phyloP scores from a whole-genome alignment of 64 coral and sea anemone genomes.

The Actinia tenebrosa region DNA sequence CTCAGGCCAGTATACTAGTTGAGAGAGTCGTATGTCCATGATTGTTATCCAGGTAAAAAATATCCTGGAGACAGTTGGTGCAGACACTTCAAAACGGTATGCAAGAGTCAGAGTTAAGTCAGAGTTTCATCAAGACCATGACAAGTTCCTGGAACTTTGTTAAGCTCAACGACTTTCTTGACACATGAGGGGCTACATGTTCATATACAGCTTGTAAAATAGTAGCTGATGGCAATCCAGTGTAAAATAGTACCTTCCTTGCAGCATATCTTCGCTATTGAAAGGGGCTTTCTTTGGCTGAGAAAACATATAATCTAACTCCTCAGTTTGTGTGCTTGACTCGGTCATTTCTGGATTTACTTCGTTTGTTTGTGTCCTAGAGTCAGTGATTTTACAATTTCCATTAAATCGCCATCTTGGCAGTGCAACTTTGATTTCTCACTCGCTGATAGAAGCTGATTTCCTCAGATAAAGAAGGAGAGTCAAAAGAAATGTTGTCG shows the following conservation, averaged over 20 bases:
- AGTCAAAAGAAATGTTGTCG: conserved; percentile 1
- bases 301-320: conserved; percentile 51
- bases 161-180: conserved; percentile 11
- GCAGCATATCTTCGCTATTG: conserved; percentile 33
- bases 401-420: not conserved
- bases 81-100: conserved; percentile 31
- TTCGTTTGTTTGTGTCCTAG: conserved; percentile 37
- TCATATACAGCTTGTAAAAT: conserved; percentile 23
- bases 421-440: not conserved
- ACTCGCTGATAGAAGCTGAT: not conserved
- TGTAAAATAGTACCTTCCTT: conserved; percentile 42
- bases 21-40: conserved; percentile 14
- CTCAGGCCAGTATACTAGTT: conserved; percentile 30
- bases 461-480: not conserved
- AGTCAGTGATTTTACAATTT: conserved; percentile 3
- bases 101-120: conserved; percentile 28
- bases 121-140: conserved; percentile 38
- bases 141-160: conserved; percentile 32
- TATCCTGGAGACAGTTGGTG: conserved; percentile 27
- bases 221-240: conserved; percentile 20
- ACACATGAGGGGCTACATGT: conserved; percentile 25
- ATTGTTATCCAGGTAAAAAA: conserved; percentile 27
- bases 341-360: conserved; percentile 19
- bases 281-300: conserved; percentile 18
- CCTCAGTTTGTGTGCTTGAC: conserved; percentile 38